These are phyloP conservation scores for Mythimna impura DNA, from an alignment of 2,888 invertebrate genomes.

Conservation along the genomic window DNA sequence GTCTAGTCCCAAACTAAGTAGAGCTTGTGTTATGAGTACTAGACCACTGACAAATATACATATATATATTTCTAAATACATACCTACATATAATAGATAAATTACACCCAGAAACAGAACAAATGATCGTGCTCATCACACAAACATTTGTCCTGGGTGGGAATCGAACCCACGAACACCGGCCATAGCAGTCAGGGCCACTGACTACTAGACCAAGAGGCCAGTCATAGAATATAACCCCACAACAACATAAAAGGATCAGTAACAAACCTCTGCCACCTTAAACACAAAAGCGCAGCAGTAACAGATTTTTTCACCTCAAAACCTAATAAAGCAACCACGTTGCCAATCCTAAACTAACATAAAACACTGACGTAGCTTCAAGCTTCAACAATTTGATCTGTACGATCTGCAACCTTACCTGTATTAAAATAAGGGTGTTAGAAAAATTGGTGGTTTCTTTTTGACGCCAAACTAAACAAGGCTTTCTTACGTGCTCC, in stretches of 20 bases:
- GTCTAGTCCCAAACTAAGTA: too few relatives aligned
- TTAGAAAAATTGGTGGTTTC: conserved; percentile 34
- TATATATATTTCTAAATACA: too few relatives aligned
- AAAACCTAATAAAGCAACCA: conserved; percentile 67
- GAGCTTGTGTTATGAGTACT: too few relatives aligned
- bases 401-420: conserved; percentile 62
- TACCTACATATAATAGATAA: too few relatives aligned
- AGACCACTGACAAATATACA: too few relatives aligned
- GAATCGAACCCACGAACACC: too few relatives aligned
- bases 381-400: conserved; percentile 37
- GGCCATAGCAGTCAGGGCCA: too few relatives aligned
- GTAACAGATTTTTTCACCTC: conserved; percentile 67
- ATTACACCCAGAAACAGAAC: too few relatives aligned
- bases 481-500: conserved; percentile 72
- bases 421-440: conserved; percentile 52
- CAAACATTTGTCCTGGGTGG: too few relatives aligned
- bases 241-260: neutral
- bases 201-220: too few relatives aligned
- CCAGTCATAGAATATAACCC: neutral
- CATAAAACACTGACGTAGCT: conserved; percentile 65
- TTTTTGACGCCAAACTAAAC: conserved; percentile 66
- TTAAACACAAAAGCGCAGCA: conserved; percentile 43
- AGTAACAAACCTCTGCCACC: conserved; percentile 4
- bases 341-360: conserved; percentile 75
- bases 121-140: too few relatives aligned